These are phyloP conservation scores for Hydrotaea diabolus DNA, from an alignment of 2,888 invertebrate genomes.

Conservation along the genomic window DNA sequence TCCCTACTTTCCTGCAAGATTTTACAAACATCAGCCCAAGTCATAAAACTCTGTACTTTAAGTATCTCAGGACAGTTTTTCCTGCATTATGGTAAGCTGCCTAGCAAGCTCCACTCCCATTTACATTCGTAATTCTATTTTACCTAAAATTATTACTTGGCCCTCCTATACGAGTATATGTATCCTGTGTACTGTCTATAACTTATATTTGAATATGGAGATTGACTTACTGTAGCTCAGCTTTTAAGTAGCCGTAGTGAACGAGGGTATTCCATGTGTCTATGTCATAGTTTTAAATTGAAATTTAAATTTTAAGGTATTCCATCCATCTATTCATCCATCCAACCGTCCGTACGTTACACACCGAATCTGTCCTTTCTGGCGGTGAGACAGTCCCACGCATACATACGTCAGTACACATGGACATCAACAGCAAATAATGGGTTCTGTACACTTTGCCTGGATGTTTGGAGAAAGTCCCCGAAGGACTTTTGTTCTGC, in stretches of 20 bases:
- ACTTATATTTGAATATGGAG: slow-evolving; percentile 55
- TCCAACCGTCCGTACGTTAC: background rate
- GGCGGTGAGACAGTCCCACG: background rate
- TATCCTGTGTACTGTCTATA: slow-evolving; percentile 19
- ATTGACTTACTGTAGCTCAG: slow-evolving; percentile 52
- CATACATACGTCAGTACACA: background rate
- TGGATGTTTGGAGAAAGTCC: slow-evolving; percentile 14
- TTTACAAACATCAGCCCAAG: no score
- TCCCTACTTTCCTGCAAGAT: no score
- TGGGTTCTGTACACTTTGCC: slow-evolving; percentile 13
- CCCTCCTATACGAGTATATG: background rate
- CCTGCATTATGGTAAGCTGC: no score
- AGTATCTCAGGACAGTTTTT: no score
- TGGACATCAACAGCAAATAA: slow-evolving; percentile 12
- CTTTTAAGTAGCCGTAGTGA: slow-evolving; percentile 36
- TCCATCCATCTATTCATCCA: background rate
- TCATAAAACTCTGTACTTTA: no score
- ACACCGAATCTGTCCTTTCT: slow-evolving; percentile 27
- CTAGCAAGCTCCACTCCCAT: no score
- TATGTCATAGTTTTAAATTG: slow-evolving; percentile 67
- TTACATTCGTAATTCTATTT: no score
- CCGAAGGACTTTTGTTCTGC: slow-evolving; percentile 46
- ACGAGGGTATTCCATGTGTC: slow-evolving; percentile 10
- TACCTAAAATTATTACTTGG: background rate
- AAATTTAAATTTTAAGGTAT: slow-evolving; percentile 69